phyloP scores from a whole-genome alignment of 2,888 invertebrate species.

The Adineta ricciae region DNA sequence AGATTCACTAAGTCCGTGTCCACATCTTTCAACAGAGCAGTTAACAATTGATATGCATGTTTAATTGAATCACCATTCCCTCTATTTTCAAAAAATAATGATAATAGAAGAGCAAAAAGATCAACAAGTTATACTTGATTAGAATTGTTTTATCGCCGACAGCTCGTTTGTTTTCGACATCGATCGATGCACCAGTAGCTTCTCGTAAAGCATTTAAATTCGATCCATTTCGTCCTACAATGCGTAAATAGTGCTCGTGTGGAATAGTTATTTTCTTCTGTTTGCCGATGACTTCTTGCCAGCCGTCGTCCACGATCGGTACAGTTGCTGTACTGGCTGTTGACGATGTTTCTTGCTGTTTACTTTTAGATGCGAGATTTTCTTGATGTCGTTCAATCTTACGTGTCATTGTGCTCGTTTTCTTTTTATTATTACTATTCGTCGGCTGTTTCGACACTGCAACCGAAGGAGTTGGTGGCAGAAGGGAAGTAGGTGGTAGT shows the following conservation, averaged over 20 bases:
- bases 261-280: constrained; percentile 82
- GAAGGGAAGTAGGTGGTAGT: too few relatives aligned
- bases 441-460: not conserved
- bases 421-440: not conserved
- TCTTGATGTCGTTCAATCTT: not conserved
- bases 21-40: not conserved
- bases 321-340: not conserved
- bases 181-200: constrained; percentile 90
- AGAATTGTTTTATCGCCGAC: constrained; percentile 38
- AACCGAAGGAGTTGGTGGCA: too few relatives aligned
- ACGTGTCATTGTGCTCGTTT: not conserved
- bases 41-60: not conserved
- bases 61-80: constrained; percentile 11
- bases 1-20: not conserved
- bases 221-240: constrained; percentile 89
- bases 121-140: not conserved
- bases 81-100: not conserved
- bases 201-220: constrained; percentile 95
- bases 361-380: not conserved
- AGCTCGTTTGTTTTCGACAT: constrained; percentile 78
- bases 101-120: not conserved
- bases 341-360: not conserved
- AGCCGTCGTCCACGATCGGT: not conserved
- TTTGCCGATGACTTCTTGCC: constrained; percentile 40
- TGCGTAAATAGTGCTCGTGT: constrained; percentile 83